These are phyloP conservation scores for Agrotis ipsilon DNA, from an alignment of 2,888 invertebrate species.

Conservation along the genomic window DNA sequence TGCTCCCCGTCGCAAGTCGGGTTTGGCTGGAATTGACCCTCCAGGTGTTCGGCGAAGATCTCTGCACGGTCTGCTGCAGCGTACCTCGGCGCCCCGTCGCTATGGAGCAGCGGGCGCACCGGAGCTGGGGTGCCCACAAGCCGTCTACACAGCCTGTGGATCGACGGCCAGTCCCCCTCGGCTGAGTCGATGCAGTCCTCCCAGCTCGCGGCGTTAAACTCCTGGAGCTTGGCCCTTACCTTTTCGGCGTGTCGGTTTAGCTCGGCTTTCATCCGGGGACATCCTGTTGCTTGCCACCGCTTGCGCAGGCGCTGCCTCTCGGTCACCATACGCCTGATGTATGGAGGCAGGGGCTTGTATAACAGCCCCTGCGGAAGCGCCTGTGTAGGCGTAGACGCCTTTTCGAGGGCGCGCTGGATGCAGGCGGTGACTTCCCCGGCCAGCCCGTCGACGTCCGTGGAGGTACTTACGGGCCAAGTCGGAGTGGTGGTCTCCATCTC, in stretches of 20 bases:
- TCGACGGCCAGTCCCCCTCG: not conserved
- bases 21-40: not conserved
- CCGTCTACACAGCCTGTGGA: too few relatives aligned
- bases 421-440: not conserved
- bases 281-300: too few relatives aligned
- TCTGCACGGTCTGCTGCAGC: too few relatives aligned
- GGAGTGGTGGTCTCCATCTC: too few relatives aligned
- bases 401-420: not conserved
- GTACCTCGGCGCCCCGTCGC: too few relatives aligned
- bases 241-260: not conserved
- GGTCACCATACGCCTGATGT: not conserved
- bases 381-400: not conserved
- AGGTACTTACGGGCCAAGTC: too few relatives aligned
- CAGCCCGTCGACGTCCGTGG: not conserved
- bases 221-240: not conserved
- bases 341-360: not conserved
- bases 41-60: too few relatives aligned
- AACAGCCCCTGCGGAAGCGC: not conserved
- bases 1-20: not conserved
- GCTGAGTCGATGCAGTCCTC: not conserved
- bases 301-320: too few relatives aligned
- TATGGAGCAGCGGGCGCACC: too few relatives aligned
- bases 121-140: too few relatives aligned
- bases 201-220: not conserved
- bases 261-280: too few relatives aligned